Evolutionary conservation across 2,888 invertebrate genomes (phyloP), one percentile per base, ranked within the genome.

Genomic region (Automeris io): DNA sequence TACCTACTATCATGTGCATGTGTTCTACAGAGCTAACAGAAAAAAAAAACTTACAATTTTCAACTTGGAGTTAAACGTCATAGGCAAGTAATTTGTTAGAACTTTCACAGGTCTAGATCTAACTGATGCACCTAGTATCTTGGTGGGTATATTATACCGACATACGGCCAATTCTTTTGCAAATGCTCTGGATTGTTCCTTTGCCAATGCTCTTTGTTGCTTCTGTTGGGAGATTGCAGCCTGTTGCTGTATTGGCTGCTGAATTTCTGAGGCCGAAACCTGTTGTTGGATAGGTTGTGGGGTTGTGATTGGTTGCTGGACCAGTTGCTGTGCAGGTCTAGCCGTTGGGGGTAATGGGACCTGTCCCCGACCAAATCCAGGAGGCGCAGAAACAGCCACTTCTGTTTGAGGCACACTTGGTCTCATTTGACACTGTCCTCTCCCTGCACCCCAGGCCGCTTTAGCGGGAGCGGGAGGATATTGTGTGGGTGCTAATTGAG

Each of bases 51-150:
- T 80, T 63, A 83, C 83, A 33, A 80, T 65, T 58, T 70, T 67
- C 3, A 73, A 47, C 29, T 88, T 78, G 42, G 83, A 74, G 36
- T 92, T 42, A 3, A 37, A 76, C 5, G 63, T 57, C 46, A 94
- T 75, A 12, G 80, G 69, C 35, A 94, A 69, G 68, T 93, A 92
- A 57, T 95, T 95, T 0, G 91, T 89, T 21, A 88, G 65, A 0
- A 92, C 77, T 19, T 35, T 59, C 0, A 90, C 42, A 0, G 7
- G 9, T 25, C 40, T 52, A 2, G 49, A 34, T 0, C 44, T 47
- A 3, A 74, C 67, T 1, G 23, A 74, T 2, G 35, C 47, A 3
- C 71, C 68, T 0, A 90, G 88, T n/a, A 71, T 61, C 45, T 72
- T 82, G 0, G 40, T 40, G 0, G 83, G 82, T 49, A 81, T 71